A percentile compares a stretch with the other conserved stretches of the same genome.
Conservation (phyloP, 2,113 vertebrate genomes). For the Catharus fuscescens region DNA sequence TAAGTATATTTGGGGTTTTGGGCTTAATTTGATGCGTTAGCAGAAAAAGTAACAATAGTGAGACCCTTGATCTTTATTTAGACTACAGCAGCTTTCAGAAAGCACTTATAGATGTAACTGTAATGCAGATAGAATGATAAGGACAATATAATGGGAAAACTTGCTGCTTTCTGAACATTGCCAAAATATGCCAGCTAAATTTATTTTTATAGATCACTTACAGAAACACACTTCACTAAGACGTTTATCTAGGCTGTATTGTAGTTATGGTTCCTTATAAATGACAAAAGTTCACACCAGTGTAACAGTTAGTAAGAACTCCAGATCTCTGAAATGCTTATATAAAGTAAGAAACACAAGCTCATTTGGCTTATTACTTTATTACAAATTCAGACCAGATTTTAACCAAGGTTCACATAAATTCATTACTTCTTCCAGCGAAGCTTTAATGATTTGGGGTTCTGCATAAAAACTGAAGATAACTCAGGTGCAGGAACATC, state of each 20-base stretch:
- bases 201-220: conserved; percentile 41
- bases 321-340: not conserved
- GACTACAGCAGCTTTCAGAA: conserved; percentile 31
- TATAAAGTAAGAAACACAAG: not conserved
- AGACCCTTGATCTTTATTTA: conserved; percentile 46
- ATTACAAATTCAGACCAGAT: not conserved
- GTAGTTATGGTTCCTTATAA: not conserved
- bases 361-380: not conserved
- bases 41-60: not conserved
- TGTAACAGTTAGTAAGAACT: not conserved
- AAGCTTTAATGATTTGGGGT: not conserved
- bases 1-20: not conserved
- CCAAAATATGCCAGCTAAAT: conserved; percentile 17
- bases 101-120: conserved; percentile 18
- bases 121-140: conserved; percentile 27
- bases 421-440: not conserved
- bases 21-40: conserved; percentile 11
- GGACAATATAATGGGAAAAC: not conserved
- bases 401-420: not conserved
- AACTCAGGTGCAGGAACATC: not conserved
- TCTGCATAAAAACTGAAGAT: not conserved
- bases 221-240: not conserved
- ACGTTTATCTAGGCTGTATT: conserved; percentile 2
- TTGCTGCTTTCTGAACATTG: conserved; percentile 30
- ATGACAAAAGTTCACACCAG: not conserved